Percentiles rank a stretch among this genome's conserved stretches.
phyloP scores from a whole-genome alignment of 2,113 vertebrate species.

The Naja naja region DNA sequence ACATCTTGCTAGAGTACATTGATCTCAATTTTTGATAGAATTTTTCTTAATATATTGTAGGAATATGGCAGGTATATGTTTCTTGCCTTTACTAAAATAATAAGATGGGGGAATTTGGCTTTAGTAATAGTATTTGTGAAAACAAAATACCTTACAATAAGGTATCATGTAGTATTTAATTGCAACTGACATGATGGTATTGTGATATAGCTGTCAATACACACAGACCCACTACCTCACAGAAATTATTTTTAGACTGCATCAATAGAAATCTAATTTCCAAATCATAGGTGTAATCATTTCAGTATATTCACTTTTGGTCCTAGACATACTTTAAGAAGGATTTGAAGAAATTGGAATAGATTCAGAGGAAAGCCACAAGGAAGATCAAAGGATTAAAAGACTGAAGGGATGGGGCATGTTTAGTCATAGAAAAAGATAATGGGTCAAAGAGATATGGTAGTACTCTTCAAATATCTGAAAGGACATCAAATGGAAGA shows the following conservation, averaged over 20 bases:
- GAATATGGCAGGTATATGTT: neutral
- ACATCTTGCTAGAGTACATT: neutral
- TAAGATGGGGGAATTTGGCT: neutral
- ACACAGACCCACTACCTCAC: neutral
- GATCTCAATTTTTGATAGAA: neutral
- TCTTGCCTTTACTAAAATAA: neutral
- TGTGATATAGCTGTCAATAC: neutral
- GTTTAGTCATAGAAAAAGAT: neutral
- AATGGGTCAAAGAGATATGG: neutral
- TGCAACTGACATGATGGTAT: neutral
- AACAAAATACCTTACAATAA: neutral
- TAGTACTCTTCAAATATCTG: neutral
- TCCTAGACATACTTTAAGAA: neutral
- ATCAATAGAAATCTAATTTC: neutral
- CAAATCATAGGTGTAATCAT: neutral
- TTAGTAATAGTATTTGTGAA: neutral
- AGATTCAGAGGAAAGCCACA: neutral
- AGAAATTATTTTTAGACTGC: neutral
- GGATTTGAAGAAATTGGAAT: neutral
- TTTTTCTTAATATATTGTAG: neutral
- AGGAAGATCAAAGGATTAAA: neutral
- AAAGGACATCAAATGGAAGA: neutral
- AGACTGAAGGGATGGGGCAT: neutral
- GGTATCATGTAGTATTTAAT: neutral
- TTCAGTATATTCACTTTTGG: neutral